A percentile compares a stretch with the other conserved stretches of the same genome.
phyloP scores from a whole-genome alignment of 2,888 invertebrate species.

The Drosophila yooni region DNA sequence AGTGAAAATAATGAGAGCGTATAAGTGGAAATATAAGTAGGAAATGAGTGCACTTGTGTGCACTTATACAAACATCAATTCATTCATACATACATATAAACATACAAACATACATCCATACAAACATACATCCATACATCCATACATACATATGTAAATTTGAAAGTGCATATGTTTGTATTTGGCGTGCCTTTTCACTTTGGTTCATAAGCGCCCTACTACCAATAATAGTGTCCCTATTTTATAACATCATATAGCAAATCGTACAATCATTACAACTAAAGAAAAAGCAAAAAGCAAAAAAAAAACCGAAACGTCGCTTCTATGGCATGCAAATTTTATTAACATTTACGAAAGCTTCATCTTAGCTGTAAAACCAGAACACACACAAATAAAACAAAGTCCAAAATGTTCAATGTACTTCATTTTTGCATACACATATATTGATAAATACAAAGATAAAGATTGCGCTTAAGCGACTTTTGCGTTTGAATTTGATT shows the following conservation, averaged over 20 bases:
- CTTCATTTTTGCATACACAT: not conserved
- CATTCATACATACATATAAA: not conserved
- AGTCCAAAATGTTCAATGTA: slow-evolving; percentile 12
- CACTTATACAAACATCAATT: not conserved
- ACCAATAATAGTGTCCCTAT: slow-evolving; percentile 7
- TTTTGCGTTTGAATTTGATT: not conserved
- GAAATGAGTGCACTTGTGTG: slow-evolving; percentile 2
- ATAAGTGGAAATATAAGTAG: slow-evolving; percentile 7
- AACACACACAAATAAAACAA: slow-evolving; percentile 2
- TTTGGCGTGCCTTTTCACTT: slow-evolving; percentile 26
- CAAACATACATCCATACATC: not conserved
- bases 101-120: not conserved
- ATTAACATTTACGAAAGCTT: slow-evolving; percentile 6
- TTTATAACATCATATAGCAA: slow-evolving; percentile 29
- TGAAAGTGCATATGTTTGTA: slow-evolving; percentile 11
- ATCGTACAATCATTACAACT: slow-evolving; percentile 46
- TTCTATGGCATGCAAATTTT: slow-evolving; percentile 29
- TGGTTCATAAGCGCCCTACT: slow-evolving; percentile 4
- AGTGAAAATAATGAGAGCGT: slow-evolving; percentile 1
- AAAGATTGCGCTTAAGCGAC: not conserved
- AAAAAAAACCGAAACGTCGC: slow-evolving; percentile 8
- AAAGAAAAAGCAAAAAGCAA: not conserved
- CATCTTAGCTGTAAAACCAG: not conserved
- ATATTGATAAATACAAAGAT: not conserved
- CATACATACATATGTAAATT: slow-evolving; percentile 3